Percentiles rank a stretch among this genome's conserved stretches.
These are phyloP conservation scores for Erebia palarica DNA, from an alignment of 2,888 invertebrate genomes.

Conservation along the genomic window DNA sequence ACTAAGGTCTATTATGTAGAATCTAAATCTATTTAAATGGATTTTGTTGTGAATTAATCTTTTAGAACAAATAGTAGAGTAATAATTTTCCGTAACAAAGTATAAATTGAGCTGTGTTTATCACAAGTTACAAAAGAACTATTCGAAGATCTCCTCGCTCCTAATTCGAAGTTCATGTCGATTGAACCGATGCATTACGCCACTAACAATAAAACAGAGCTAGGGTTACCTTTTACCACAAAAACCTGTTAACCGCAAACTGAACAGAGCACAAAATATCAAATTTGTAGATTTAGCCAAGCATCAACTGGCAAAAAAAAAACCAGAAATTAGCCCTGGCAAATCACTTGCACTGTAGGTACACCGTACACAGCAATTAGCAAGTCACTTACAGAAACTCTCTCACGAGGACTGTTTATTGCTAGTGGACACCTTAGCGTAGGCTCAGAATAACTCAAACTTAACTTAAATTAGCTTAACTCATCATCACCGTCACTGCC, in stretches of 20 bases:
- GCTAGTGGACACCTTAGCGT: too few relatives aligned
- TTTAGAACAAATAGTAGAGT: not conserved
- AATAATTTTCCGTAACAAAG: conserved; percentile 17
- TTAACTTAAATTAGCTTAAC: too few relatives aligned
- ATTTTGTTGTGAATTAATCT: not conserved
- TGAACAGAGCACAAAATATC: conserved; percentile 1
- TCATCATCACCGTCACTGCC: too few relatives aligned
- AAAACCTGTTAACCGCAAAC: not conserved
- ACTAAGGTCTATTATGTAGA: too few relatives aligned
- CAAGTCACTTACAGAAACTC: too few relatives aligned
- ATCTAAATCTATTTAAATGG: too few relatives aligned
- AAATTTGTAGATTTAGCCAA: not conserved
- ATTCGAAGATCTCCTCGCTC: conserved; percentile 54
- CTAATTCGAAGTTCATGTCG: conserved; percentile 63
- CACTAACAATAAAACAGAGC: conserved; percentile 33
- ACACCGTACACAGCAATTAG: too few relatives aligned
- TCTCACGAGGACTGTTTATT: too few relatives aligned
- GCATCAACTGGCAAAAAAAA: not conserved
- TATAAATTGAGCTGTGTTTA: conserved; percentile 29
- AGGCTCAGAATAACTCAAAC: too few relatives aligned
- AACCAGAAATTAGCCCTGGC: too few relatives aligned
- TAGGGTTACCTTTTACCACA: conserved; percentile 25
- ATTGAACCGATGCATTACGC: conserved; percentile 46
- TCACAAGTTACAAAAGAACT: conserved; percentile 36
- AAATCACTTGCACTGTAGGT: too few relatives aligned